These are phyloP conservation scores for Chrysolina haemoptera DNA, from an alignment of 2,888 invertebrate species.

Conservation along the genomic window DNA sequence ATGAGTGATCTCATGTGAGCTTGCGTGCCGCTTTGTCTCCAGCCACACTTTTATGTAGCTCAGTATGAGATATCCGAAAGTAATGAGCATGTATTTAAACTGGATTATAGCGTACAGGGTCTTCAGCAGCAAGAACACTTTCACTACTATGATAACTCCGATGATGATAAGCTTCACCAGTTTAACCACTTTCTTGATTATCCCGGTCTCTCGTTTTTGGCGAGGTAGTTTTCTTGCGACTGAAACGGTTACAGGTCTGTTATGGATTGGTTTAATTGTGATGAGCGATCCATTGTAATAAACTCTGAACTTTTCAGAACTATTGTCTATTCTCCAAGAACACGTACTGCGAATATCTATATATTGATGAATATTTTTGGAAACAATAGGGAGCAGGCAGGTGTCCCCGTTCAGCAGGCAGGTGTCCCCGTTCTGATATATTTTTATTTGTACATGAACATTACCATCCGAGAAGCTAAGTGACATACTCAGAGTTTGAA, in stretches of 20 bases:
- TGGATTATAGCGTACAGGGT: slow-evolving; percentile 80
- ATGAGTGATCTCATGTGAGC: slow-evolving; percentile 83
- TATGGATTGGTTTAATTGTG: background rate
- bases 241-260: slow-evolving; percentile 32
- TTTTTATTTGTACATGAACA: no score
- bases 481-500: no score
- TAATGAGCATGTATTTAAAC: slow-evolving; percentile 84
- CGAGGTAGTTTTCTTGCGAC: slow-evolving; percentile 68
- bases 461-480: no score
- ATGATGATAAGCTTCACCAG: slow-evolving; percentile 79
- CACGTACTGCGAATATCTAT: no score
- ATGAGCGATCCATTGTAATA: background rate
- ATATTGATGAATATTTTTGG: no score
- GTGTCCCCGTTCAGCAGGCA: no score
- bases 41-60: slow-evolving; percentile 83
- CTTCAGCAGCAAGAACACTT: slow-evolving; percentile 80
- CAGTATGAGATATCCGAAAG: slow-evolving; percentile 78
- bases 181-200: slow-evolving; percentile 79
- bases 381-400: no score
- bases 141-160: slow-evolving; percentile 80
- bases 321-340: no score
- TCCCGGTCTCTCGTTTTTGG: slow-evolving; percentile 70
- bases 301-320: background rate
- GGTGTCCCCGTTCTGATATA: no score
- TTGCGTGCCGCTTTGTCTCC: slow-evolving; percentile 78